Evolutionary conservation across 2,888 invertebrate genomes (phyloP).

Genomic region (Patella depressa): DNA sequence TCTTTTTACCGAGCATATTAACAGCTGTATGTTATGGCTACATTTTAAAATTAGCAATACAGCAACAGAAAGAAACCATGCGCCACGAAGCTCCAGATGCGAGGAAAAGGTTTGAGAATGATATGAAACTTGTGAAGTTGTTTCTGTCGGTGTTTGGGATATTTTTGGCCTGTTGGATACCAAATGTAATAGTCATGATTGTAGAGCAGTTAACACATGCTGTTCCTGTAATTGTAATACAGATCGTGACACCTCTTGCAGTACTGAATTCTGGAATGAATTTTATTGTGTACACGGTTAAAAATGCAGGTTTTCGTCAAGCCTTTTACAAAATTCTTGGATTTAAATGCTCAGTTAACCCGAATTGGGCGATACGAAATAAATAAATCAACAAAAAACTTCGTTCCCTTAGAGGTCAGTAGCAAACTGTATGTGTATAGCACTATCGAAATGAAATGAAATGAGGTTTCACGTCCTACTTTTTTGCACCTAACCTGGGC

Average conservation of each 20-base stretch:
- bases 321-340: slow-evolving; percentile 24
- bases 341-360: too few relatives aligned
- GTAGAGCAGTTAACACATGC: slow-evolving; percentile 18
- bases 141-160: slow-evolving; percentile 17
- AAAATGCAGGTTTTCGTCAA: slow-evolving; percentile 11
- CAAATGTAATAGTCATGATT: slow-evolving; percentile 20
- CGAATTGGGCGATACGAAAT: too few relatives aligned
- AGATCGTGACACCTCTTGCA: neutral
- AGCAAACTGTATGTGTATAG: too few relatives aligned
- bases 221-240: neutral
- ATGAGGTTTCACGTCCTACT: too few relatives aligned
- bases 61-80: neutral
- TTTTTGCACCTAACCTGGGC: too few relatives aligned
- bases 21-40: neutral
- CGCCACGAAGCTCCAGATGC: neutral
- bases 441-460: too few relatives aligned
- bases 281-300: slow-evolving; percentile 15
- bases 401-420: too few relatives aligned
- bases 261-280: slow-evolving; percentile 23
- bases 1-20: neutral
- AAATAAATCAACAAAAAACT: too few relatives aligned
- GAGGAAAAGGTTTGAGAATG: neutral
- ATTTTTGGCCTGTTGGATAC: slow-evolving; percentile 16
- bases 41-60: slow-evolving; percentile 6
- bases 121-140: slow-evolving; percentile 12